Evolutionary conservation across 2,113 vertebrate species (phyloP).

Genomic region (Dissostichus mawsoni): DNA sequence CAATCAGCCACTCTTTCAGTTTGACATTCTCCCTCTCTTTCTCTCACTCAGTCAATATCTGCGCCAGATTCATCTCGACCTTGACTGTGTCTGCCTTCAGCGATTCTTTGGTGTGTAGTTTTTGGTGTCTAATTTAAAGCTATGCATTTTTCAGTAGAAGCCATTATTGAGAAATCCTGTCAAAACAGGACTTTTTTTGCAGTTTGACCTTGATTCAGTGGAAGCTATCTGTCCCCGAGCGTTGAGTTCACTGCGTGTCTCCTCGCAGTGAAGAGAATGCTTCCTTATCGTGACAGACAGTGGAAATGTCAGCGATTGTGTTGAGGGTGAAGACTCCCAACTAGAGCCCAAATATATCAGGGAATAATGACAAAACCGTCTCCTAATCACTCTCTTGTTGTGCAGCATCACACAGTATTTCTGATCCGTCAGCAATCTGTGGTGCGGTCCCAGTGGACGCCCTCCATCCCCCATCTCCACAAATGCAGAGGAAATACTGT

Average conservation of each 20-base stretch:
- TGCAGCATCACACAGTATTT: conserved; percentile 24
- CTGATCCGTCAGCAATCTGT: conserved; percentile 51
- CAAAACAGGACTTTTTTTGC: conserved; percentile 15
- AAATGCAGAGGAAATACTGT: conserved; percentile 19
- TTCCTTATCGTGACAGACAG: conserved; percentile 55
- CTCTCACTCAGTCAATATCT: conserved; percentile 43
- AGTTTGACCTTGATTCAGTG: conserved; percentile 52
- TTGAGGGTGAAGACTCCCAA: neutral
- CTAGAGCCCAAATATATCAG: conserved; percentile 23
- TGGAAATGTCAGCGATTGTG: conserved; percentile 17
- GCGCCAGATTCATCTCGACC: conserved; percentile 38
- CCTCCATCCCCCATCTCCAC: conserved; percentile 23
- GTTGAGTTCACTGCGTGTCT: conserved; percentile 1
- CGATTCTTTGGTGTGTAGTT: neutral
- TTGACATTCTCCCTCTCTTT: conserved; percentile 29
- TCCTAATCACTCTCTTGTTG: conserved; percentile 48
- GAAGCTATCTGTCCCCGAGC: conserved; percentile 24
- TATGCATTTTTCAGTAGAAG: conserved; percentile 16
- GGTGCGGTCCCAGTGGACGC: conserved; percentile 13
- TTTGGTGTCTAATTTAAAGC: conserved; percentile 13
- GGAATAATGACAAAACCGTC: conserved; percentile 44
- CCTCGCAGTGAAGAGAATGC: conserved; percentile 18
- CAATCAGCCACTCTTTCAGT: conserved; percentile 34
- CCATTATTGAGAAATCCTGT: conserved; percentile 34
- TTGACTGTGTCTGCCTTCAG: conserved; percentile 10